These are phyloP conservation scores for Ceratina australensis DNA, from an alignment of 1,140 invertebrate genomes.

Conservation along the genomic window DNA sequence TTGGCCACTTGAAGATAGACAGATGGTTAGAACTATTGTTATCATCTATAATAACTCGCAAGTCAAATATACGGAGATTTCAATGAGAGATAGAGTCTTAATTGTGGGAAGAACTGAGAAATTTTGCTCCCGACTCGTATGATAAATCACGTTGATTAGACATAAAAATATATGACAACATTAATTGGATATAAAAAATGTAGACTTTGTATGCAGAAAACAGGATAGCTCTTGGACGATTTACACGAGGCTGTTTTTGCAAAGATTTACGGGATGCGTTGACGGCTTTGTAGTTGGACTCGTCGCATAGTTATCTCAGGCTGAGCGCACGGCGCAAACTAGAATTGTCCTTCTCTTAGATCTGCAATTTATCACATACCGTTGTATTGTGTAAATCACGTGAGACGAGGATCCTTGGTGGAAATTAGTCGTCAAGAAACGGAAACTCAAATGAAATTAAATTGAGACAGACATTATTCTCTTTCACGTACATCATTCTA, in stretches of 20 bases:
- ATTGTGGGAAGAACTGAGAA: background rate
- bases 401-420: constrained; percentile 27
- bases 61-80: background rate
- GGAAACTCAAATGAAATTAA: constrained; percentile 28
- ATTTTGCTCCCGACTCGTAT: background rate
- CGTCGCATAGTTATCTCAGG: constrained; percentile 61
- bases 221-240: constrained; percentile 23
- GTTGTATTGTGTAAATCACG: constrained; percentile 63
- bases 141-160: too few species aligned
- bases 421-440: constrained; percentile 62
- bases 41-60: constrained; percentile 1
- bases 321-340: constrained; percentile 45
- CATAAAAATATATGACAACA: too few species aligned
- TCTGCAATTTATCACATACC: constrained; percentile 68
- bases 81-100: background rate
- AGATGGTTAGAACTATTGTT: constrained; percentile 25
- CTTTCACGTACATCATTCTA: constrained; percentile 1
- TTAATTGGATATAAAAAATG: constrained; percentile 7
- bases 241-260: constrained; percentile 23
- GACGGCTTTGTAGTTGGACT: constrained; percentile 71
- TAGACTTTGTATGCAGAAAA: constrained; percentile 17
- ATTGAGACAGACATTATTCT: constrained; percentile 11
- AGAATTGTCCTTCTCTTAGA: constrained; percentile 66
- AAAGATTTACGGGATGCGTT: constrained; percentile 67
- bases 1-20: constrained; percentile 20